Percentiles rank a stretch among this genome's conserved stretches.
Evolutionary conservation across 2,113 vertebrate genomes (phyloP).

Genomic region (Eulemur rufifrons): DNA sequence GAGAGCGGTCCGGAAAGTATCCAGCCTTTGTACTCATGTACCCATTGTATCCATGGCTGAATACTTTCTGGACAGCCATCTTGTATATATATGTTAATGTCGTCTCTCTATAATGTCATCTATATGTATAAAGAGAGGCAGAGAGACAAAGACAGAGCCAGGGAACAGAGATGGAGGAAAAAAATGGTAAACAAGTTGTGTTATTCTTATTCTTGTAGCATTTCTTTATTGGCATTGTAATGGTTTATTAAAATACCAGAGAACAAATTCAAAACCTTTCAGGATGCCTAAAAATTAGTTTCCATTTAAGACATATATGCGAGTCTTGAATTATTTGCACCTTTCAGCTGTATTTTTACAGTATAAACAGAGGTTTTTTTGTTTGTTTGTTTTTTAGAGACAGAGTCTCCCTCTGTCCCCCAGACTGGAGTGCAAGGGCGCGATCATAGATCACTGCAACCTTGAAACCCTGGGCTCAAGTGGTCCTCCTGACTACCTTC

Average conservation of each 20-base stretch:
- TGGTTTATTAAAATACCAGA: conserved; percentile 73
- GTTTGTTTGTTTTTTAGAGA: no score
- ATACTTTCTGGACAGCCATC: not conserved
- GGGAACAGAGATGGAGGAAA: not conserved
- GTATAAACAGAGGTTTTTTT: not conserved
- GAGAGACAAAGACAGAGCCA: not conserved
- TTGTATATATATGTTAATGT: no score
- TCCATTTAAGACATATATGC: conserved; percentile 72
- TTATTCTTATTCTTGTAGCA: not conserved
- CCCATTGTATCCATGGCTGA: no score
- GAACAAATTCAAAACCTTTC: conserved; percentile 72
- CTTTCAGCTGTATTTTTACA: conserved; percentile 69
- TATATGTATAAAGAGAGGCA: no score
- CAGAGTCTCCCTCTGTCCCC: no score
- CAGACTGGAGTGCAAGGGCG: no score
- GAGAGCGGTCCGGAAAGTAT: no score
- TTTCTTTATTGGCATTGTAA: conserved; percentile 61
- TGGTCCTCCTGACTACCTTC: no score
- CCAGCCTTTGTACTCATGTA: no score
- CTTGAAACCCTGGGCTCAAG: no score
- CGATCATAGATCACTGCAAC: no score
- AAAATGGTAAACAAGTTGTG: not conserved
- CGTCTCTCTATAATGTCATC: no score
- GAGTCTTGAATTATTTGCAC: conserved; percentile 72
- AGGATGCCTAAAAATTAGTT: conserved; percentile 76